Evolutionary conservation across 2,797 vertebrate species (phyloP).

Genomic region (Pangasius djambal): DNA sequence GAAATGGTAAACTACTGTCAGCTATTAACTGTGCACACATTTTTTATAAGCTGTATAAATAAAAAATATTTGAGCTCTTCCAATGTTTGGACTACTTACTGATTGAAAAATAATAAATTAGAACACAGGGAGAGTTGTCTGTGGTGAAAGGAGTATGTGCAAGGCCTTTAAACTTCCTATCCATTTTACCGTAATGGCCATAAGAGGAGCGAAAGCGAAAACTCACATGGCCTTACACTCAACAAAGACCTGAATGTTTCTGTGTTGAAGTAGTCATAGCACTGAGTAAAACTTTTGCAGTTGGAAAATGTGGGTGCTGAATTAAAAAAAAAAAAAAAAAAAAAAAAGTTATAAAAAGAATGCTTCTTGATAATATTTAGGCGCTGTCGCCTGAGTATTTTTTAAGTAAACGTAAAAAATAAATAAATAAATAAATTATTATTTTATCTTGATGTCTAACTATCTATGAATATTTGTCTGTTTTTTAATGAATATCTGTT

Average conservation of each 20-base stretch:
- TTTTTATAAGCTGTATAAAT: not conserved
- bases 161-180: constrained; percentile 55
- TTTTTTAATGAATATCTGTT: not conserved
- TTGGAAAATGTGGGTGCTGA: not conserved
- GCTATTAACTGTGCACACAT: not conserved
- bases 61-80: not conserved
- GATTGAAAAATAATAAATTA: constrained; percentile 18
- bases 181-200: constrained; percentile 69
- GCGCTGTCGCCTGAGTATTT: not conserved
- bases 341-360: not conserved
- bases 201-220: constrained; percentile 68
- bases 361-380: not conserved
- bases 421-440: not conserved
- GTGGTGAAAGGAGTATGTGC: constrained; percentile 34
- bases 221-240: constrained; percentile 76
- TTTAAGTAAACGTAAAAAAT: not conserved
- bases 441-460: constrained; percentile 51
- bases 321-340: not conserved
- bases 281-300: not conserved
- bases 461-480: not conserved
- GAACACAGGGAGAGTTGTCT: not conserved
- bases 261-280: not conserved
- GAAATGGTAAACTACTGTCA: not conserved
- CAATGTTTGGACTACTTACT: not conserved
- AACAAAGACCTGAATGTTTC: constrained; percentile 44